Percentiles rank a stretch among this genome's conserved stretches.
Conservation (phyloP, 2,797 vertebrate genomes). For the Toxotes lorentzi region DNA sequence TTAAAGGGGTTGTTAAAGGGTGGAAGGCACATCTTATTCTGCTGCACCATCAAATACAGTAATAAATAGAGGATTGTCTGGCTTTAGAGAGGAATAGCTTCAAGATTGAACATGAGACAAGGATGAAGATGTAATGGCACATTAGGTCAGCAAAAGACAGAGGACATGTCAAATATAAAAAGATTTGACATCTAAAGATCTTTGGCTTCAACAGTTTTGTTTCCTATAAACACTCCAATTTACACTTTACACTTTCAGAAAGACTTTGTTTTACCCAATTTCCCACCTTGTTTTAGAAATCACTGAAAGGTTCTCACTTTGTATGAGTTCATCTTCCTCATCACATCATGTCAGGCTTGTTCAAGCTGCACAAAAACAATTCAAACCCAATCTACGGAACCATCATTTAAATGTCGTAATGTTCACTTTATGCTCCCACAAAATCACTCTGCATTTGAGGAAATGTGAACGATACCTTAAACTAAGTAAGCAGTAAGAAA, state of each 20-base stretch:
- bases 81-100: constrained; percentile 29
- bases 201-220: constrained; percentile 1
- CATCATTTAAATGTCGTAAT: constrained; percentile 21
- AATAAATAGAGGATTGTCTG: constrained; percentile 32
- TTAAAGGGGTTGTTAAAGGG: constrained; percentile 23
- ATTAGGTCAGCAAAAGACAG: constrained; percentile 4
- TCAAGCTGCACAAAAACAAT: constrained; percentile 18
- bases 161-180: constrained; percentile 33
- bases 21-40: constrained; percentile 7
- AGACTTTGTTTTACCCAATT: constrained; percentile 1
- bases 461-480: constrained; percentile 12
- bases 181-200: not conserved
- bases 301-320: constrained; percentile 11
- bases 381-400: constrained; percentile 2
- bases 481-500: constrained; percentile 10
- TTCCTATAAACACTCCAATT: constrained; percentile 16
- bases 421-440: constrained; percentile 27
- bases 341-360: constrained; percentile 8
- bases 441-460: constrained; percentile 2
- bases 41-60: constrained; percentile 20
- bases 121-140: constrained; percentile 4
- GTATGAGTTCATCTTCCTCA: not conserved
- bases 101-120: constrained; percentile 13
- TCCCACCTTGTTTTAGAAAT: constrained; percentile 19
- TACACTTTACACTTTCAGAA: not conserved